Evolutionary conservation across 2,113 vertebrate genomes (phyloP).

Genomic region (Crotalus horridus): DNA sequence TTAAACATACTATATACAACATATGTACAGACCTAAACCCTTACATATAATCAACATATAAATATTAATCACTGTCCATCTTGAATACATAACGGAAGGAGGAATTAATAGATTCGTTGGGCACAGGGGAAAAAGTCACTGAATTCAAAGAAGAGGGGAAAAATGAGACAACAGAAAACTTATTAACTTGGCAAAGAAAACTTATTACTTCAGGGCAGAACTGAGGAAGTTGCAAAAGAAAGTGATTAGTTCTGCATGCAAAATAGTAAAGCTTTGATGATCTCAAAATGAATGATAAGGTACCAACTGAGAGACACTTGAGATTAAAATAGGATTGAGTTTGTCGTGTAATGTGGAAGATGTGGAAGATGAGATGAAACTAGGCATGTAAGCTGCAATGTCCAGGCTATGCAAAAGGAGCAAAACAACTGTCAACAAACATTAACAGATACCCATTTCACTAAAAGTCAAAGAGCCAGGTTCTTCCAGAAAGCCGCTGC

Average conservation of each 20-base stretch:
- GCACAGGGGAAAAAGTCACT: neutral
- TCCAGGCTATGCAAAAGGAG: neutral
- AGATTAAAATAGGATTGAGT: slow-evolving; percentile 8
- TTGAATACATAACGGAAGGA: too few species aligned
- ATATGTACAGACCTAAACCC: too few species aligned
- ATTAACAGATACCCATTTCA: neutral
- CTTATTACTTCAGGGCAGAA: neutral
- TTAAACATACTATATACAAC: too few species aligned
- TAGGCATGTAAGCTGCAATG: neutral
- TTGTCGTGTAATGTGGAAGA: neutral
- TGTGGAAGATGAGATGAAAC: neutral
- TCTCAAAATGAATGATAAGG: slow-evolving; percentile 14
- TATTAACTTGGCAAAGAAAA: slow-evolving; percentile 5
- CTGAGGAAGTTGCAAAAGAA: neutral
- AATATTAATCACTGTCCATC: too few species aligned
- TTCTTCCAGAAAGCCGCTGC: neutral
- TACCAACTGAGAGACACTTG: neutral
- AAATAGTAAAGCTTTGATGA: slow-evolving; percentile 14
- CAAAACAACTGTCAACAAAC: neutral
- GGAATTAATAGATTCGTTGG: slow-evolving; percentile 17
- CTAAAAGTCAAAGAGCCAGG: neutral
- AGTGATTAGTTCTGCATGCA: slow-evolving; percentile 23
- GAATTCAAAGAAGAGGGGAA: neutral
- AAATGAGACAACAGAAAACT: slow-evolving; percentile 11
- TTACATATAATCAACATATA: too few species aligned